Evolutionary conservation across 2,888 invertebrate species (phyloP), one percentile per base, ranked within the genome.

Genomic region (Taenaris catops): DNA sequence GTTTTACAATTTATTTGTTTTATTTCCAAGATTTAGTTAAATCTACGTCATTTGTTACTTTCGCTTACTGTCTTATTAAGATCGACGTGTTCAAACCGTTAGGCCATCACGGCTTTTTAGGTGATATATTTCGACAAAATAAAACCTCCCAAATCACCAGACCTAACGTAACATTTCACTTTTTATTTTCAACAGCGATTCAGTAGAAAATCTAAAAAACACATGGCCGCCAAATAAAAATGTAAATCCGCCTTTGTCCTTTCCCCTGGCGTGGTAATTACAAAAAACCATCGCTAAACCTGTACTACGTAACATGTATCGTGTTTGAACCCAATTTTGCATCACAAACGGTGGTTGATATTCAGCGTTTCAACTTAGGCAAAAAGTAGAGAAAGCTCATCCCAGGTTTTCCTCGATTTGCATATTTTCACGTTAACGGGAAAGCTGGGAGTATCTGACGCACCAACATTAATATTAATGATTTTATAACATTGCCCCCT

Each of bases 241-340:
- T 80, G 80, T 69, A 64, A 80, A 80, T 79, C 50, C 48, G 50
- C 61, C 69, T 72, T 73, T 69, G 69, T 69, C 55, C 60, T 24
- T 29, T 46, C 10, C 28, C 7, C 31, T 27, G 25, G 18, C 52
- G 51, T 51, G 49, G 61, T 74, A 76, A 76, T 74, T 71, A 63
- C 60, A 56, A 51, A 53, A 46, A 51, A 36, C 44, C 45, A 38
- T 46, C 45, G 45, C 39, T 46, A 48, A 46, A 47, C 21, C 34
- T 31, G 20, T 21, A 23, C 16, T 8, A 20, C 8, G 12, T 19
- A 12, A 5, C 6, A 23, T 21, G 47, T 48, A 25, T 40, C 42
- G 48, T 44, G 46, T 46, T 46, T 46, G 55, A 45, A 48, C 51
- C 49, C 56, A 48, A 58, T 74, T 83, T 83, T 81, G 73, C 81